Base-by-base conservation (phyloP, 2,113 vertebrate genomes). In the Drymodes brunneopygia region DNA sequence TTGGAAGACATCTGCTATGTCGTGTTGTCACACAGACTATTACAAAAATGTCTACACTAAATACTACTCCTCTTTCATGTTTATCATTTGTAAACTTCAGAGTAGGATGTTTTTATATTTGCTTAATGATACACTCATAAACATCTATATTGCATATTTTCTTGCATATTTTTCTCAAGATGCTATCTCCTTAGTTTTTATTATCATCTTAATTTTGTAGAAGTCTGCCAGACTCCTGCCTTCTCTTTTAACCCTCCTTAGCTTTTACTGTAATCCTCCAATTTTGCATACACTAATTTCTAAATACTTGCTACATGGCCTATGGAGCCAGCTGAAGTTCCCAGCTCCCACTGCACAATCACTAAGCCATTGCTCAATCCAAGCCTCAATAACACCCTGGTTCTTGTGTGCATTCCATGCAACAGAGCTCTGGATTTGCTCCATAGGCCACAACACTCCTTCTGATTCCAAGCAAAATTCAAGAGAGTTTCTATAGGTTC, bases 391-490 rank as follows among this genome's bases (percentile, higher is more conserved):
- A 80, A 66, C 22, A 54, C 20, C n/a, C 27, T 73, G 36, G 4
- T 64, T 89, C 33, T n/a, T 47, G 72, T 50, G 9, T 44, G 44
- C 27, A 57, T 58, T 91, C 75, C 25, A 40, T 45, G 42, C 0
- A 0, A 72, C 5, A 23, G 28, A 84, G 53, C 48, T 78, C 73
- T 79, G n/a, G 73, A 54, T 85, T 78, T 89, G 21, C 12, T 70
- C 42, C 16, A 21, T 1, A 74, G 40, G 28, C 57, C 58, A 69
- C 0, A 0, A 56, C 12, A 45, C 4, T 12, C n/a, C 18, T 60
- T 70, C 33, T 56, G 28, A 71, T 67, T 84, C 47, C 50, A 83
- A 78, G 29, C 16, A 86, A 60, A 81, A 83, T n/a, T 47, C 19
- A 18, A 25, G 15, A 21, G 65, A 24, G 24, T 79, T 92, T 82